Evolutionary conservation across 2,113 vertebrate species (phyloP), one percentile per base, ranked within the genome.

Genomic region (Heterotilapia buettikoferi): DNA sequence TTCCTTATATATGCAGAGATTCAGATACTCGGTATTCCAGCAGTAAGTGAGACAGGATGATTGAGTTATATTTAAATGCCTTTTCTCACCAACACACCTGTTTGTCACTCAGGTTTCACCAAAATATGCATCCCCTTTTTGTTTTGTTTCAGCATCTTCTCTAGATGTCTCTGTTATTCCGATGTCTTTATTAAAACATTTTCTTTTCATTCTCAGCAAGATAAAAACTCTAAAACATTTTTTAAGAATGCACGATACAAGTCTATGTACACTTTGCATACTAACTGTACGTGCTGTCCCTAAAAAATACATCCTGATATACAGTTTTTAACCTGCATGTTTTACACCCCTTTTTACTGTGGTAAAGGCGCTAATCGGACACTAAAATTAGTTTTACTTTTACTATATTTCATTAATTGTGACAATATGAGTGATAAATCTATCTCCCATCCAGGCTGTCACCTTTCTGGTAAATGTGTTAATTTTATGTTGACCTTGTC

Each of bases 401-500:
- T 36, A 50, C 66, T n/a, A n/a, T 47, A n/a, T 38, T 36, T 63
- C 18, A 61, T 36, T 57, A 5, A 79, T n/a, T 36, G 24, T 83
- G 38, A 40, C 10, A 13, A 13, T 66, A 24, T 56, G 21, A 19
- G 57, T 54, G 59, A 87, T 73, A n/a, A 82, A 68, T 29, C 4
- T 47, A 31, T 45, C 57, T 83, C 11, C 31, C 29, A 19, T 53
- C 81, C 81, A 89, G 57, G 26, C 50, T 8, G 4, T 36, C 71
- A 3, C 33, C 13, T 33, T 3, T 89, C 50, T 50, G 19, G 18
- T 50, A 29, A 54, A 40, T 63, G 81, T 76, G 53, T 86, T 84
- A 3, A 43, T 88, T 90, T 88, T 10, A 18, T 26, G 16, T 89
- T 82, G 45, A 59, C 45, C 82, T 56, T 50, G 26, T 86, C 53